Conservation (phyloP, 2,888 invertebrate species). For the Pheosia gnoma region DNA sequence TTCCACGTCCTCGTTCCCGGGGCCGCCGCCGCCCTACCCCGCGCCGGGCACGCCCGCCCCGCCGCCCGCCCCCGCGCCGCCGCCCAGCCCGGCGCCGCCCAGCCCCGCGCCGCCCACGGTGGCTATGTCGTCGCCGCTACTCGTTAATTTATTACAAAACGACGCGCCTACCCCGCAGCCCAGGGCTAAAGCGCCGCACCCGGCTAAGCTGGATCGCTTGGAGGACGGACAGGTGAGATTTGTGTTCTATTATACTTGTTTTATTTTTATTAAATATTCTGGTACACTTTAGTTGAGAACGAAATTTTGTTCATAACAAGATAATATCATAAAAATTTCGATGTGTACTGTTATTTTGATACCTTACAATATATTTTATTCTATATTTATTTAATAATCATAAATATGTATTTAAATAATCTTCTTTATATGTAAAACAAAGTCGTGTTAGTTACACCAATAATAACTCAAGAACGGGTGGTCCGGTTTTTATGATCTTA, state of each 20-base stretch:
- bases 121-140: conserved; percentile 93
- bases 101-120: conserved; percentile 74
- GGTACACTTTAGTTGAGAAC: no score
- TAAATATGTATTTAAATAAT: no score
- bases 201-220: conserved; percentile 68
- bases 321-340: no score
- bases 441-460: no score
- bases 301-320: no score
- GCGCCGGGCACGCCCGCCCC: conserved; percentile 36
- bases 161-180: conserved; percentile 84
- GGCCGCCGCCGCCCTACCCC: conserved; percentile 69
- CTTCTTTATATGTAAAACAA: no score
- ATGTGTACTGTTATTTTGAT: no score
- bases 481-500: no score
- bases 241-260: neutral
- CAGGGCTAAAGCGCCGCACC: conserved; percentile 60
- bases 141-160: conserved; percentile 96
- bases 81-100: conserved; percentile 19
- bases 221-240: conserved; percentile 69
- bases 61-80: conserved; percentile 13
- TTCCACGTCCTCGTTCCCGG: conserved; percentile 64
- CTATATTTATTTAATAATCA: no score
- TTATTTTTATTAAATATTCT: no score
- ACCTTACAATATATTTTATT: no score
- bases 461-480: no score